phyloP scores from a whole-genome alignment of 2,797 vertebrate genomes.

The Morus bassanus region DNA sequence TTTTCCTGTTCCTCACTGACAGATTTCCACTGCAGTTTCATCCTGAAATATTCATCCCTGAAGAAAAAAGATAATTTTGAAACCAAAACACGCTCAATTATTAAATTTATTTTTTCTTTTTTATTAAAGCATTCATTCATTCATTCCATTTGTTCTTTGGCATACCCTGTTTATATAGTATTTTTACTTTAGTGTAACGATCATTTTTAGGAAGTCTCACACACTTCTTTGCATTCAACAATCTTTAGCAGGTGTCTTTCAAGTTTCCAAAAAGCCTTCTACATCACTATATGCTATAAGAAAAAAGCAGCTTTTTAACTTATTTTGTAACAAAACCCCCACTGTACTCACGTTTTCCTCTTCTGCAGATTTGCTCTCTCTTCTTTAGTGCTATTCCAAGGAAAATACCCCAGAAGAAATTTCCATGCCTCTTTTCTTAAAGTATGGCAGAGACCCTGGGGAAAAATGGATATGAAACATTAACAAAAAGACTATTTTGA shows the following conservation, averaged over 20 bases:
- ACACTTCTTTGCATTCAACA: not conserved
- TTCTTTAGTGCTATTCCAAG: slow-evolving; percentile 90
- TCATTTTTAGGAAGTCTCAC: not conserved
- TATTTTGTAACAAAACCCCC: not conserved
- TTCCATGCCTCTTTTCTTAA: slow-evolving; percentile 93
- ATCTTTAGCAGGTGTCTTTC: not conserved
- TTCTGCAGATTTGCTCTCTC: slow-evolving; percentile 88
- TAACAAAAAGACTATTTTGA: not conserved
- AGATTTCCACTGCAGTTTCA: slow-evolving; percentile 98
- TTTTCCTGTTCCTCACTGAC: slow-evolving; percentile 94
- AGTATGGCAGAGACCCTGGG: slow-evolving; percentile 88
- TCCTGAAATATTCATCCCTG: slow-evolving; percentile 96
- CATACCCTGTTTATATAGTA: not conserved
- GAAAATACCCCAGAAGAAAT: slow-evolving; percentile 90
- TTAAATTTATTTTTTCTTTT: not conserved
- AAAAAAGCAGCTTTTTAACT: not conserved
- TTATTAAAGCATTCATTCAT: not conserved
- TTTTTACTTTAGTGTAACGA: not conserved
- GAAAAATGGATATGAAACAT: not conserved
- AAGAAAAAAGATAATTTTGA: not conserved
- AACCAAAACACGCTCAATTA: not conserved
- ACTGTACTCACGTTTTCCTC: slow-evolving; percentile 83
- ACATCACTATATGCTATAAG: not conserved
- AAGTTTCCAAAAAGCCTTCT: not conserved
- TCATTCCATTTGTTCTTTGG: not conserved